Base-by-base conservation (phyloP, 2,113 vertebrate genomes). In the Atractosteus spatula region DNA sequence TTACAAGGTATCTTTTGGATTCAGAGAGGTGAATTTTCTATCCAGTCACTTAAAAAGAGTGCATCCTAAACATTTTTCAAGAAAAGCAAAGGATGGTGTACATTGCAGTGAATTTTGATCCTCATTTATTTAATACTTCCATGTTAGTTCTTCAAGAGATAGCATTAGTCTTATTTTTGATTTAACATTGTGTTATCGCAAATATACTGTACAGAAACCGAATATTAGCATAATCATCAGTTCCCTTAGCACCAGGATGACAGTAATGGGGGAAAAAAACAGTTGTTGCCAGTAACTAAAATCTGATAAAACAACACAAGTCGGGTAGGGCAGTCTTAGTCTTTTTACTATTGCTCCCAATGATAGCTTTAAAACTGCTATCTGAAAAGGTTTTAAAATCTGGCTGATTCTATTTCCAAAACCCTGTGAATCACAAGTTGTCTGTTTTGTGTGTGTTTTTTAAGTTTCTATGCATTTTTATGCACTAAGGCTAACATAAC, bases 401-500 rank as follows among this genome's bases (percentile, higher is more conserved):
- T 44, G 64, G 54, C 66, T 54, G 44, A 70, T 45, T 61, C 17
- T 62, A 63, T 51, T 62, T 12, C 42, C 3, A 73, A 67, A 55
- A 4, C 71, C 62, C 41, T 29, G 29, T 69, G 67, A 68, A 73
- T 78, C 69, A 71, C 57, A 61, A 67, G 51, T 55, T 63, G 47
- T 7, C 47, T 51, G 14, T 66, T 68, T 55, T 75, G 66, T 71
- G 41, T 68, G 67, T 64, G 62, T 55, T 71, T 67, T 73, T 71
- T 6, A 29, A 59, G 43, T 71, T 71, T 71, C 44, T 13, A 75
- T 78, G 11, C 55, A 73, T 87, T 86, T 85, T 78, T 80, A 89
- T 85, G 85, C 81, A 82, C 76, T 81, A 70, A 41, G 79, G 83
- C 77, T 88, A 89, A 91, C 92, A 90, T 91, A 94, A 91, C 89